Evolutionary conservation across 2,797 vertebrate species (phyloP), one percentile per base, ranked within the genome.

Genomic region (Perodicticus potto): DNA sequence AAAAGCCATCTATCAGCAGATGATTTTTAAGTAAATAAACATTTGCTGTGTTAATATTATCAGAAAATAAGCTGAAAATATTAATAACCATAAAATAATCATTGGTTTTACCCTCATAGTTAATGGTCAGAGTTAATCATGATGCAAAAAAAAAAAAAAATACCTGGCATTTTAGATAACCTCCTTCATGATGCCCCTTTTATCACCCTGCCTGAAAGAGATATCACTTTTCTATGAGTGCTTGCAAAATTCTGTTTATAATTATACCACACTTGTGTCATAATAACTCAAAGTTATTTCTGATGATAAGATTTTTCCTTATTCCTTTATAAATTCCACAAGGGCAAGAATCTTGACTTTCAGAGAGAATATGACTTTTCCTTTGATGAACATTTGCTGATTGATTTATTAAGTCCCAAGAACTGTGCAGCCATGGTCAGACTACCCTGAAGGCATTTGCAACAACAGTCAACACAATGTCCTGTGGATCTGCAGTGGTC

Each of bases 11-110:
- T 63, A 27, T 89, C 23, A 55, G 25, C 32, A 53, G n/a, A 80
- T 73, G 7, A 82, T 70, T 94, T 94, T 94, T 88, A 85, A 74
- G 19, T 53, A 95, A 63, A 69, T 43, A 87, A 72, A 76, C 32
- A 16, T 55, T 55, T 88, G 22, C 57, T 88, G n/a, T 55, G 27
- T 83, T 80, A 90, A 76, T 40, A n/a, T 34, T 78, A 25, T 73
- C 27, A 76, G n/a, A 83, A 88, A 67, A 80, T 65, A 87, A 80
- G 16, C 5, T 63, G 16, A 57, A 95, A 92, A 25, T 85, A 84
- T 65, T 27, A 80, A 4, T 27, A 85, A 37, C 16, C 11, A 2
- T 40, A 69, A 72, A 86, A 43, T 0, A 40, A 20, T 43, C 43
- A 86, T 73, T 1, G 27, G 10, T 77, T 74, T 92, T 3, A 23